phyloP scores from a whole-genome alignment of 2,888 invertebrate species.

The Drosophila birchii region DNA sequence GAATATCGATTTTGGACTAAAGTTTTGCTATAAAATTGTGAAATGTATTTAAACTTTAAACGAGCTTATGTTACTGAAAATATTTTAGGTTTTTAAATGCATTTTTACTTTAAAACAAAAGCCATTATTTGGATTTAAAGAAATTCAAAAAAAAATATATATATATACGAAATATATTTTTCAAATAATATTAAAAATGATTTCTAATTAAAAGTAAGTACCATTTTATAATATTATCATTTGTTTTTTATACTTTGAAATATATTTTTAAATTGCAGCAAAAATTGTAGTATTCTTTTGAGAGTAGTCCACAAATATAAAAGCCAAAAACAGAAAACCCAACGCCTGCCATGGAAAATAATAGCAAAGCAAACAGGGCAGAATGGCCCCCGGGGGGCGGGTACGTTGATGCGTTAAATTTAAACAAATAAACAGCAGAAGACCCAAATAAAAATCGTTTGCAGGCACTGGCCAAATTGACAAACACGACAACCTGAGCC shows the following conservation, averaged over 20 bases:
- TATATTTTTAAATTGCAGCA: neutral
- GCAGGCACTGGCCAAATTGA: constrained; percentile 47
- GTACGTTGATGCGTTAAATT: constrained; percentile 68
- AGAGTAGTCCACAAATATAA: constrained; percentile 5
- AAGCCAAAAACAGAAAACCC: constrained; percentile 11
- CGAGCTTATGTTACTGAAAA: neutral
- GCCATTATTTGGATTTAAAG: no score
- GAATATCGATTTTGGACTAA: constrained; percentile 6
- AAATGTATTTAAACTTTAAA: constrained; percentile 2
- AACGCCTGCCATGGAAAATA: constrained; percentile 55
- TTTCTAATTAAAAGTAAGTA: neutral
- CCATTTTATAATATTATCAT: neutral
- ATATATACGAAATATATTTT: no score
- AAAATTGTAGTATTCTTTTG: constrained; percentile 7
- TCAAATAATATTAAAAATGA: neutral
- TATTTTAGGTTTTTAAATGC: neutral
- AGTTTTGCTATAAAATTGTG: neutral
- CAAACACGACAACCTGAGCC: constrained; percentile 57
- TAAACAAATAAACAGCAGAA: constrained; percentile 77
- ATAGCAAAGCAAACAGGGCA: constrained; percentile 58
- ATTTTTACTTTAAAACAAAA: neutral
- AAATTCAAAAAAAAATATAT: no score
- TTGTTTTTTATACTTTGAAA: neutral
- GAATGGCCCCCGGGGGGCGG: constrained; percentile 10
- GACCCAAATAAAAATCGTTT: constrained; percentile 67